Evolutionary conservation across 1,140 invertebrate genomes (phyloP), one percentile per base, ranked within the genome.

Genomic region (Lepidurus packardi): DNA sequence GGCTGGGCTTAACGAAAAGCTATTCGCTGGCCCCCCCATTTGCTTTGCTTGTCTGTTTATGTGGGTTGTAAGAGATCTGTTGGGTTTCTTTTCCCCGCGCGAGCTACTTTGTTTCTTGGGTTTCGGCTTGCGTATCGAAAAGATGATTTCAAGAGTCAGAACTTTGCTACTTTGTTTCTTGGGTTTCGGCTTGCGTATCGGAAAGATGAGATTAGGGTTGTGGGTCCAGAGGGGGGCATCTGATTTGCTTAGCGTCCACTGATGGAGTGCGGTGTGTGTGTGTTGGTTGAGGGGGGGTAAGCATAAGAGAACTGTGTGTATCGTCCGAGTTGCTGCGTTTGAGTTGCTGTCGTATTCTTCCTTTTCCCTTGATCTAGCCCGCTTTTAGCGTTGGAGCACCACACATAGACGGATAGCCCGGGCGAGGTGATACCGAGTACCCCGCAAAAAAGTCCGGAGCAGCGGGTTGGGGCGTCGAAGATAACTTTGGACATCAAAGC

Each of bases 311-410:
- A 65, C 53, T 65, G 53, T n/a, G 53, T 65, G 53, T 65, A 65
- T 65, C 53, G 53, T 65, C 53, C 53, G 53, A 65, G 53, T 65
- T 65, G 34, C 34, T 34, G 34, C 53, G 53, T 65, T 21, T 7
- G 53, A 65, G 53, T 65, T 65, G 53, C 53, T 65, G 53, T 65
- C 53, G 53, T 65, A 65, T 65, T 65, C 53, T 65, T 65, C 53
- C 21, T 65, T 65, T 65, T n/a, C n/a, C 21, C n/a, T n/a, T 65
- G 53, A 65, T 65, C 53, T 65, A 16, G 53, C 53, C n/a, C 53
- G 53, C 53, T 65, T 65, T 65, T 65, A 65, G 53, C 53, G 53
- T 65, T 34, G 53, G 53, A 65, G 53, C 53, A 65, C 13, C 53
- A 21, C 45, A 47, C 45, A 47, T 4, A 65, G 16, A 65, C 53